phyloP scores from a whole-genome alignment of 2,113 vertebrate genomes.

The Toxotes chatareus region DNA sequence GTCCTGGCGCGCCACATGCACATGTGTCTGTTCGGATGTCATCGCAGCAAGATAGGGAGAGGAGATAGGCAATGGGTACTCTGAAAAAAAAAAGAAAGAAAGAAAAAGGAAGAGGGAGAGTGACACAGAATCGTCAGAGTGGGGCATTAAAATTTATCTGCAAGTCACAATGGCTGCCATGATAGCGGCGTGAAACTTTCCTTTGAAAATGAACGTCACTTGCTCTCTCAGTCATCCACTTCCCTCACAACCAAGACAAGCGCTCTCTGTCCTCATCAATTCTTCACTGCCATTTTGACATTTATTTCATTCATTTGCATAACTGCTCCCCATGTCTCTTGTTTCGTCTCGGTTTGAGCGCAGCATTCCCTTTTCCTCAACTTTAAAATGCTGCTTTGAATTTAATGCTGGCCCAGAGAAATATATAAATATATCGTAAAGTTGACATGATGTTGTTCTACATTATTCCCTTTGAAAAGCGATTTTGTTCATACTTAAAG shows the following conservation, averaged over 20 bases:
- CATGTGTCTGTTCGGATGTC: slow-evolving; percentile 92
- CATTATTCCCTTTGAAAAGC: slow-evolving; percentile 85
- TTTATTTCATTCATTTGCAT: slow-evolving; percentile 84
- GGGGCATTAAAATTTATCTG: slow-evolving; percentile 96
- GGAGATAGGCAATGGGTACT: slow-evolving; percentile 65
- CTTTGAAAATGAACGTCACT: slow-evolving; percentile 86
- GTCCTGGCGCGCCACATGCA: slow-evolving; percentile 84
- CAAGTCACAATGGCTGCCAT: slow-evolving; percentile 88
- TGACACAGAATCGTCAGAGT: slow-evolving; percentile 86
- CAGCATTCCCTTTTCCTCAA: slow-evolving; percentile 68
- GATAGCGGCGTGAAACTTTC: slow-evolving; percentile 88
- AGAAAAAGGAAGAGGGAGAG: slow-evolving; percentile 77
- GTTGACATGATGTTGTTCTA: slow-evolving; percentile 82
- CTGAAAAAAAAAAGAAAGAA: slow-evolving; percentile 37
- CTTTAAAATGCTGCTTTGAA: slow-evolving; percentile 80
- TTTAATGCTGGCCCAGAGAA: slow-evolving; percentile 76
- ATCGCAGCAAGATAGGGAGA: slow-evolving; percentile 81
- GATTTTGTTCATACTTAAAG: slow-evolving; percentile 80
- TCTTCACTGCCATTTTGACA: slow-evolving; percentile 86
- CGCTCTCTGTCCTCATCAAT: slow-evolving; percentile 87
- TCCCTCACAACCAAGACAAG: slow-evolving; percentile 76
- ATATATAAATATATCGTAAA: slow-evolving; percentile 80
- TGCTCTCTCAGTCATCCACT: slow-evolving; percentile 75
- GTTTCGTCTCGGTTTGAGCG: slow-evolving; percentile 61
- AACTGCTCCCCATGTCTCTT: slow-evolving; percentile 72